Percentiles rank a stretch among this genome's conserved stretches.
Conservation (phyloP, 2,888 invertebrate genomes). For the Drymonia ruficornis region DNA sequence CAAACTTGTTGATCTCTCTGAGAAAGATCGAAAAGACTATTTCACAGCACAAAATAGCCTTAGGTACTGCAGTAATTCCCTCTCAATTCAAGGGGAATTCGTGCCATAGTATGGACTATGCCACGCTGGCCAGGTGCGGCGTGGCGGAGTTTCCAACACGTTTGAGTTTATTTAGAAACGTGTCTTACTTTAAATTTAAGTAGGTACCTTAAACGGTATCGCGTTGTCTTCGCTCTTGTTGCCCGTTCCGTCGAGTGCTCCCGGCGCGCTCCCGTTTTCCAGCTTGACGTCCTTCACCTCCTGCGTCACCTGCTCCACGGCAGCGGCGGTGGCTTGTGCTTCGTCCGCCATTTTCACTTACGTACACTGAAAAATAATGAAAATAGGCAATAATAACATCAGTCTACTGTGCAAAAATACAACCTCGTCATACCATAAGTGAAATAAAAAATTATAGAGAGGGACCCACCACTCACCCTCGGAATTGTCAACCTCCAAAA, state of each 20-base stretch:
- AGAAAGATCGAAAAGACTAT: conserved; percentile 11
- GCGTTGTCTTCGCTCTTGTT: conserved; percentile 66
- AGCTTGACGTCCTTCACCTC: conserved; percentile 83
- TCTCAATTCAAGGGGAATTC: too few species aligned
- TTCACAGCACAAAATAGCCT: too few species aligned
- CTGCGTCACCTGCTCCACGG: conserved; percentile 71
- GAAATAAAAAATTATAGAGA: too few species aligned
- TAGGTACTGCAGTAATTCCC: too few species aligned
- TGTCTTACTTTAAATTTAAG: too few species aligned
- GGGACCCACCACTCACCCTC: too few species aligned
- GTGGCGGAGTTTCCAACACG: too few species aligned
- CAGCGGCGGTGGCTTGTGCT: conserved; percentile 55
- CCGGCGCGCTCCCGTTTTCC: conserved; percentile 78
- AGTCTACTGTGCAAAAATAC: neutral
- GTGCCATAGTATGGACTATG: too few species aligned
- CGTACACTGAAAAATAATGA: conserved; percentile 36
- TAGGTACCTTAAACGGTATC: conserved; percentile 56
- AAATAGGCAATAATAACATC: neutral
- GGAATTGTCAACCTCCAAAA: too few species aligned
- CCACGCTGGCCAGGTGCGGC: too few species aligned
- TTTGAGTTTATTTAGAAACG: conserved; percentile 9
- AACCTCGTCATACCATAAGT: too few species aligned
- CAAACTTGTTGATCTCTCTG: neutral
- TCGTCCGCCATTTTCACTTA: conserved; percentile 62
- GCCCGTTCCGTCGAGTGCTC: conserved; percentile 70